phyloP scores from a whole-genome alignment of 2,797 vertebrate species.

The Capromys pilorides region DNA sequence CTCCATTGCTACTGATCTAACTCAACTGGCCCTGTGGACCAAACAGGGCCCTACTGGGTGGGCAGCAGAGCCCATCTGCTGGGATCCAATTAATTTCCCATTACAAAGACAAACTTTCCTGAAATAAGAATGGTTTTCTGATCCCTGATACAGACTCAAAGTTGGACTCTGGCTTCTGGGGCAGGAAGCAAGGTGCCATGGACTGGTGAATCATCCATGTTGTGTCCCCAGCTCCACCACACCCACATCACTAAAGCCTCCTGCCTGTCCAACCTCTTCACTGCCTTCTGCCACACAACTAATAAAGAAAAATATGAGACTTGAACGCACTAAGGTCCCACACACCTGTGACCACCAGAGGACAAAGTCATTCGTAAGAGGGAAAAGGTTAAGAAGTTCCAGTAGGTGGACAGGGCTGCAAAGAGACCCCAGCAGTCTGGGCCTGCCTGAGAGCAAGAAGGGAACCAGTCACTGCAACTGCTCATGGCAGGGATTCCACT shows the following conservation, averaged over 20 bases:
- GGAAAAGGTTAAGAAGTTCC: conserved; percentile 5
- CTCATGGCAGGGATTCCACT: not conserved
- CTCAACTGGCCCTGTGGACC: not conserved
- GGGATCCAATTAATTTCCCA: not conserved
- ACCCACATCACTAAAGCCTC: not conserved
- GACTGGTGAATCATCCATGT: not conserved
- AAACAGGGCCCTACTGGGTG: not conserved
- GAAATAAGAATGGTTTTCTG: not conserved
- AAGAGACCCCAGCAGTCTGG: not conserved
- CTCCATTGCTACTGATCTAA: not conserved
- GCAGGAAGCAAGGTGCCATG: not conserved
- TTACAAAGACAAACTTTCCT: not conserved
- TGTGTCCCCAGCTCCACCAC: not conserved
- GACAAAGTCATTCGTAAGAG: not conserved
- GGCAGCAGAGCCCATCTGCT: not conserved
- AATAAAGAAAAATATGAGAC: not conserved
- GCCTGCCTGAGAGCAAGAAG: not conserved
- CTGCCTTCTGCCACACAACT: not conserved
- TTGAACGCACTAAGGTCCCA: not conserved
- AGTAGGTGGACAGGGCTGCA: not conserved
- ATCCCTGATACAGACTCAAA: not conserved
- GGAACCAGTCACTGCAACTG: not conserved
- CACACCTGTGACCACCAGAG: not conserved
- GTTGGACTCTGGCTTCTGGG: not conserved
- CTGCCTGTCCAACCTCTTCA: not conserved